Evolutionary conservation across 2,113 vertebrate genomes (phyloP).

Genomic region (Amphiprion ocellaris): DNA sequence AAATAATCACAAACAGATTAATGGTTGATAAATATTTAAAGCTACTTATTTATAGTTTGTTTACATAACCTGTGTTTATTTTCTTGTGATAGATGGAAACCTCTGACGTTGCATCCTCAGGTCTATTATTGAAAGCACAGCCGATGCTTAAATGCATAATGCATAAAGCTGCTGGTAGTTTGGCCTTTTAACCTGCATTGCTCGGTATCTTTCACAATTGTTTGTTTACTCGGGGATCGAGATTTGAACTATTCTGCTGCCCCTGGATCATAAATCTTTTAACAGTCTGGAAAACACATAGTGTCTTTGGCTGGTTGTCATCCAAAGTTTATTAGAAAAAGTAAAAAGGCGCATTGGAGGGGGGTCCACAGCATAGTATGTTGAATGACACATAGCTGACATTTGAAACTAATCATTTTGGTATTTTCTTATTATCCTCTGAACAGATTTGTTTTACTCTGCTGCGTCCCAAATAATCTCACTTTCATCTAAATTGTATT

Average conservation of each 20-base stretch:
- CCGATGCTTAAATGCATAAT: constrained; percentile 44
- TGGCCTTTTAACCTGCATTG: constrained; percentile 19
- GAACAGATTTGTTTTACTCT: too few species aligned
- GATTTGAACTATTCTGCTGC: constrained; percentile 4
- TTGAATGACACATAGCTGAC: neutral
- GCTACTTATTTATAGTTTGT: constrained; percentile 2
- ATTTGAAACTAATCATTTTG: too few species aligned
- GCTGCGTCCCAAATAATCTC: too few species aligned
- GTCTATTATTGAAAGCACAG: constrained; percentile 50
- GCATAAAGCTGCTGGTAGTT: constrained; percentile 25
- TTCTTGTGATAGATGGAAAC: constrained; percentile 14
- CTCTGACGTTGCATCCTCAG: constrained; percentile 17
- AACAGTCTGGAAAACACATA: neutral
- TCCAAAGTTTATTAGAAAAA: neutral
- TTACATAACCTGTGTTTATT: constrained; percentile 4
- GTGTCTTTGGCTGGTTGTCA: neutral
- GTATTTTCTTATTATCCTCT: too few species aligned
- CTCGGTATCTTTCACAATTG: constrained; percentile 15
- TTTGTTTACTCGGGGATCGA: constrained; percentile 24
- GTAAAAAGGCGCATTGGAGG: neutral
- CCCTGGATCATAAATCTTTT: constrained; percentile 23
- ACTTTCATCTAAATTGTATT: neutral
- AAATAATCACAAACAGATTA: neutral
- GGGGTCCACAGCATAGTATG: neutral
- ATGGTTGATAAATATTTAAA: neutral